Conservation (phyloP, 92 coral and sea anemone species). For the Zoanthus solanderi region DNA sequence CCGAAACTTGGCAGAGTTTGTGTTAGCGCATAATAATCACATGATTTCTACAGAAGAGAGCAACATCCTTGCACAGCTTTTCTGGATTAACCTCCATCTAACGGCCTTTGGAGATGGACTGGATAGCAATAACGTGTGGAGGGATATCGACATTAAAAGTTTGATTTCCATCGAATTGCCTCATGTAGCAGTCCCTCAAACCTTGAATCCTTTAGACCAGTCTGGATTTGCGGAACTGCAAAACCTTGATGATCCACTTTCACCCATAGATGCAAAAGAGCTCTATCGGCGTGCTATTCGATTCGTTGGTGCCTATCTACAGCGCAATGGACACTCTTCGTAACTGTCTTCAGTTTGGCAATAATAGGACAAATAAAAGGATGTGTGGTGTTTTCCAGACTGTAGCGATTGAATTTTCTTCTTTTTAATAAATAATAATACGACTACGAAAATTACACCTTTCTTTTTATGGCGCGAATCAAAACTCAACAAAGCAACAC, state of each 20-base stretch:
- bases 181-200: conserved; percentile 59
- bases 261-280: conserved; percentile 47
- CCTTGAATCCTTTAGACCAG: conserved; percentile 48
- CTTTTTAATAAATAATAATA: no score
- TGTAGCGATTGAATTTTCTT: no score
- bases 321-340: not conserved
- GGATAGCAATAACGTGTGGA: conserved; percentile 3
- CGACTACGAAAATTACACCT: no score
- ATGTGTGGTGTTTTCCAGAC: not conserved
- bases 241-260: conserved; percentile 56
- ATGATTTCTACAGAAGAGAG: conserved; percentile 59
- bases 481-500: no score
- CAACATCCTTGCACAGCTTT: conserved; percentile 62
- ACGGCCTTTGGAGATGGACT: conserved; percentile 37
- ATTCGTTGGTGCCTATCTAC: conserved; percentile 56
- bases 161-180: conserved; percentile 57
- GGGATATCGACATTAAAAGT: conserved; percentile 44
- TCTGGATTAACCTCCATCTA: conserved; percentile 54
- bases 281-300: conserved; percentile 48
- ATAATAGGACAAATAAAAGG: not conserved
- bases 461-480: no score
- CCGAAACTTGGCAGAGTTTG: conserved; percentile 52
- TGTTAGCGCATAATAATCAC: conserved; percentile 70
- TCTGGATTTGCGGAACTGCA: conserved; percentile 50
- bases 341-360: not conserved